Evolutionary conservation across 2,888 invertebrate species (phyloP).

Genomic region (Sarcophaga variegata): DNA sequence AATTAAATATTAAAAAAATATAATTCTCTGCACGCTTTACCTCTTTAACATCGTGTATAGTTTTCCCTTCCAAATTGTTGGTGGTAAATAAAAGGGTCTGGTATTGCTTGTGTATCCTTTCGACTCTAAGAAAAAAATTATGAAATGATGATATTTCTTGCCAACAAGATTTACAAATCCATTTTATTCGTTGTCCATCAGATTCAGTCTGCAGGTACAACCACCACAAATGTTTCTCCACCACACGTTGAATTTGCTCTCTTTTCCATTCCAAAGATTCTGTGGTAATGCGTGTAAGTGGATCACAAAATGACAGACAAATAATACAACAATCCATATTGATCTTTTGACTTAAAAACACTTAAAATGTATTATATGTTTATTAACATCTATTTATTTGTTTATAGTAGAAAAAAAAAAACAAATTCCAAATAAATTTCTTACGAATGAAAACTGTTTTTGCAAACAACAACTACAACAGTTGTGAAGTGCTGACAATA

Average conservation of each 20-base stretch:
- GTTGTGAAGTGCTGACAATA: neutral
- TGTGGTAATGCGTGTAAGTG: slow-evolving; percentile 30
- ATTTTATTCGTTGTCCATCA: neutral
- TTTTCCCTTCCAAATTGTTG: neutral
- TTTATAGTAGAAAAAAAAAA: too few relatives aligned
- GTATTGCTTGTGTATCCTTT: slow-evolving; percentile 33
- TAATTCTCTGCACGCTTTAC: neutral
- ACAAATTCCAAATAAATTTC: too few relatives aligned
- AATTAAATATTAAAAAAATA: neutral
- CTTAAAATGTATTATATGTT: too few relatives aligned
- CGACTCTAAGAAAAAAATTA: slow-evolving; percentile 44
- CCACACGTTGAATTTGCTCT: slow-evolving; percentile 53
- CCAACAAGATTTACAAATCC: slow-evolving; percentile 62
- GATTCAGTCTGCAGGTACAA: slow-evolving; percentile 37
- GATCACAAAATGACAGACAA: slow-evolving; percentile 51
- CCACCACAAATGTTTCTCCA: slow-evolving; percentile 67
- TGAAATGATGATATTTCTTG: slow-evolving; percentile 60
- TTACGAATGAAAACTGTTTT: too few relatives aligned
- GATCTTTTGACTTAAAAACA: too few relatives aligned
- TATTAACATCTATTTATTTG: too few relatives aligned
- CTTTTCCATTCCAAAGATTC: slow-evolving; percentile 47
- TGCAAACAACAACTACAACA: neutral
- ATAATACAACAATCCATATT: slow-evolving; percentile 58
- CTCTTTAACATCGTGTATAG: neutral
- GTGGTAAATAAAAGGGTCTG: neutral